A percentile compares a stretch with the other conserved stretches of the same genome.
Conservation (phyloP, 2,797 vertebrate species). For the Mus minutoides region DNA sequence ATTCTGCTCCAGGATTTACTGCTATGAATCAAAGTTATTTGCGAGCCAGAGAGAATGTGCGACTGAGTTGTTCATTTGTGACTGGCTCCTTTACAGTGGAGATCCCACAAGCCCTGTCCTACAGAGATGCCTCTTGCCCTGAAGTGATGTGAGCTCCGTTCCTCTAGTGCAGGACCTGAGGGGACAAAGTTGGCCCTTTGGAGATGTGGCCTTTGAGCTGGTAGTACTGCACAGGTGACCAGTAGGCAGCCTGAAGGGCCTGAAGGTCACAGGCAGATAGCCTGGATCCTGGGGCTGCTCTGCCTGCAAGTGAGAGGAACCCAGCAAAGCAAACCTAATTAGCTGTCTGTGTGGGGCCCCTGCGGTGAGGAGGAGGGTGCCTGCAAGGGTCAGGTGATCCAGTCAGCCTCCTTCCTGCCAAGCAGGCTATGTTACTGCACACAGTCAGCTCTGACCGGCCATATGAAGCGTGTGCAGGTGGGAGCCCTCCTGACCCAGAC, state of each 20-base stretch:
- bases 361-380: background rate
- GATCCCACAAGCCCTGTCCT: background rate
- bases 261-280: background rate
- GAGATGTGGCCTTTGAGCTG: background rate
- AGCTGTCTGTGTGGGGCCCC: constrained; percentile 20
- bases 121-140: background rate
- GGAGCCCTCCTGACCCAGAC: background rate
- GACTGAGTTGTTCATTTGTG: background rate
- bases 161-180: background rate
- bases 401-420: background rate
- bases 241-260: background rate
- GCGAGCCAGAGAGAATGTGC: background rate
- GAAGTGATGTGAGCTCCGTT: background rate
- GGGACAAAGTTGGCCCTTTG: background rate
- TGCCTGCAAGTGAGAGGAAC: background rate
- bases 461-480: background rate
- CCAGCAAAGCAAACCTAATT: background rate
- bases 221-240: background rate
- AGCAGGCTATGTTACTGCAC: constrained; percentile 37
- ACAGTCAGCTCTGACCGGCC: background rate
- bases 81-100: background rate
- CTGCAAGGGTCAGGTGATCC: background rate
- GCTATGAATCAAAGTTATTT: background rate
- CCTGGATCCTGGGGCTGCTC: background rate
- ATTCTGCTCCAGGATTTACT: background rate